Evolutionary conservation across 1,140 invertebrate species (phyloP).

Genomic region (Drosophila kohkoa): DNA sequence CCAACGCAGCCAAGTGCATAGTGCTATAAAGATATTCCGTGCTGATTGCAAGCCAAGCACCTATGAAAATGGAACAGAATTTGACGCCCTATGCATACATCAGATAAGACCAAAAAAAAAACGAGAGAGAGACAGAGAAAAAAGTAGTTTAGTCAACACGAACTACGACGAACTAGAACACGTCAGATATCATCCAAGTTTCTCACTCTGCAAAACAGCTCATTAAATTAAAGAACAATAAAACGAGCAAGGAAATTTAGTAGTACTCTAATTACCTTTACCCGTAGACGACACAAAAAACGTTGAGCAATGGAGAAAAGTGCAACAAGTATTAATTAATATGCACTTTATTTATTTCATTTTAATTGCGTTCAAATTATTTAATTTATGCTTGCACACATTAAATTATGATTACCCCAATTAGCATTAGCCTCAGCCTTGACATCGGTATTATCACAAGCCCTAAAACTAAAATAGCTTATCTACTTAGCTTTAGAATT

Average conservation of each 20-base stretch:
- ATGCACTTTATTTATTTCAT: not conserved
- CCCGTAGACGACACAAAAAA: not conserved
- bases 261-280: slow-evolving; percentile 3
- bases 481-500: too few relatives aligned
- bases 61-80: slow-evolving; percentile 73
- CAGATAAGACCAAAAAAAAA: slow-evolving; percentile 16
- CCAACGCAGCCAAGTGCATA: slow-evolving; percentile 62
- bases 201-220: slow-evolving; percentile 5
- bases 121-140: too few relatives aligned
- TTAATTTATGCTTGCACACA: too few relatives aligned
- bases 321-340: not conserved
- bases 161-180: not conserved
- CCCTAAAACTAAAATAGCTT: too few relatives aligned
- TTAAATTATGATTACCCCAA: not conserved
- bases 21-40: slow-evolving; percentile 71
- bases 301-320: not conserved
- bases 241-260: slow-evolving; percentile 8
- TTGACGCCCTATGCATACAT: slow-evolving; percentile 67
- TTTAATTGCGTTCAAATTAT: not conserved
- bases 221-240: slow-evolving; percentile 24
- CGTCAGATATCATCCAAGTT: not conserved
- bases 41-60: slow-evolving; percentile 56
- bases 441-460: too few relatives aligned
- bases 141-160: slow-evolving; percentile 6
- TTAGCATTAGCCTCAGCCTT: not conserved